Conservation (phyloP, 2,888 invertebrate genomes). For the Ichneumoninae sp. region DNA sequence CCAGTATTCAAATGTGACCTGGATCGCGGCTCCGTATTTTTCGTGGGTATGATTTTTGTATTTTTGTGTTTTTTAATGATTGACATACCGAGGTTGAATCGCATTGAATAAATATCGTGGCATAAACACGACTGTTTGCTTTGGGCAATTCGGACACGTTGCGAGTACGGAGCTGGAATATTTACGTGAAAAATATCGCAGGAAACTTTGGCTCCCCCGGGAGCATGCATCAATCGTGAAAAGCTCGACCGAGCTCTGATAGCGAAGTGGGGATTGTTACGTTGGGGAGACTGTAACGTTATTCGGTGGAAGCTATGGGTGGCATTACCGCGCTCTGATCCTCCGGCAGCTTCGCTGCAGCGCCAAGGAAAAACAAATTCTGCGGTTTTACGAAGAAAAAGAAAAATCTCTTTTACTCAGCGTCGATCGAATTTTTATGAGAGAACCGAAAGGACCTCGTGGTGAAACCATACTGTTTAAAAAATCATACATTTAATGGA, state of each 20-base stretch:
- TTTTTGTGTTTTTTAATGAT: conserved; percentile 6
- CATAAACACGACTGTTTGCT: neutral
- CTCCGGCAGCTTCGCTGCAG: neutral
- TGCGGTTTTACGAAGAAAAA: neutral
- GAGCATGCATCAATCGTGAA: neutral
- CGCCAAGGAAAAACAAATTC: neutral
- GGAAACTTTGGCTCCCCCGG: neutral
- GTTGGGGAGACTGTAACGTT: conserved; percentile 32
- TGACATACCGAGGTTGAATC: conserved; percentile 13
- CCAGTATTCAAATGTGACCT: no score
- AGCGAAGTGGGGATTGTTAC: conserved; percentile 37
- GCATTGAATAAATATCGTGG: conserved; percentile 7
- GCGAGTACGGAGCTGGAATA: neutral
- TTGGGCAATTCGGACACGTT: neutral
- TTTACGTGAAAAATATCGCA: conserved; percentile 25
- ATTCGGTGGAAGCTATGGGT: conserved; percentile 17
- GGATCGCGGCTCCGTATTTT: neutral
- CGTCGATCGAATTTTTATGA: conserved; percentile 41
- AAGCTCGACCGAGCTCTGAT: neutral
- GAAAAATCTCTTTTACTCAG: neutral
- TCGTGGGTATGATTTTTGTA: conserved; percentile 2
- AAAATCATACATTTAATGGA: neutral
- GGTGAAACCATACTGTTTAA: neutral
- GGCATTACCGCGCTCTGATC: neutral
- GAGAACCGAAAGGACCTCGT: conserved; percentile 1